phyloP scores from a whole-genome alignment of 2,797 vertebrate species.

The Hydrophis major region DNA sequence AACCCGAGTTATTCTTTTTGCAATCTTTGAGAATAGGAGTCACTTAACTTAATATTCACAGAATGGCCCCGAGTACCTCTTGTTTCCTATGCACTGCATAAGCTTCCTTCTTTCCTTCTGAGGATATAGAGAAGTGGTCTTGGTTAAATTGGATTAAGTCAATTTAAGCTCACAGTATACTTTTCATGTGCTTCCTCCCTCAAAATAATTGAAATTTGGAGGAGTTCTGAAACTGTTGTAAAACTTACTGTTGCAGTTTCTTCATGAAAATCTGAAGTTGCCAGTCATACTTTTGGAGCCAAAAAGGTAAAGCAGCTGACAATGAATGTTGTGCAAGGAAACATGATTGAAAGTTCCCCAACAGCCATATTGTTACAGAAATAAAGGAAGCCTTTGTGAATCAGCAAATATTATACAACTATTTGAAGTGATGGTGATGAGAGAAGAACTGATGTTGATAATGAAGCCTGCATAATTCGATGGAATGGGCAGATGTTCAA shows the following conservation, averaged over 20 bases:
- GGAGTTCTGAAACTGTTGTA: background rate
- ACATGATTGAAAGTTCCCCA: background rate
- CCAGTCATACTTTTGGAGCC: background rate
- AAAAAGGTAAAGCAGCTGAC: background rate
- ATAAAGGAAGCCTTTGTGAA: background rate
- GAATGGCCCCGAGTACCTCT: background rate
- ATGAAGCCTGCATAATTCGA: background rate
- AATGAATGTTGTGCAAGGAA: background rate
- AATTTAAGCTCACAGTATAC: background rate
- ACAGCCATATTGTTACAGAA: background rate
- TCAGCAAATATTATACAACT: background rate
- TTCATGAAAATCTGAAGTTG: background rate
- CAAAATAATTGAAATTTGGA: background rate
- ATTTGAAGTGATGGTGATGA: background rate
- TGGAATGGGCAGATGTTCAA: background rate
- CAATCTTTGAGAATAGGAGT: background rate
- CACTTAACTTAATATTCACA: background rate
- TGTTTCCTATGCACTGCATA: background rate
- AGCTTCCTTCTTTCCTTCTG: background rate
- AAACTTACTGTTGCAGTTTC: background rate
- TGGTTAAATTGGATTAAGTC: background rate
- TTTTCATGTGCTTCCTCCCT: background rate
- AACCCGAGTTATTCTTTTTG: background rate
- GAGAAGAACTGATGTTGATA: background rate
- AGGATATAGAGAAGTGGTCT: background rate